A percentile compares a stretch with the other conserved stretches of the same genome.
Conservation (phyloP, 2,113 vertebrate species). For the Microtus oregoni region DNA sequence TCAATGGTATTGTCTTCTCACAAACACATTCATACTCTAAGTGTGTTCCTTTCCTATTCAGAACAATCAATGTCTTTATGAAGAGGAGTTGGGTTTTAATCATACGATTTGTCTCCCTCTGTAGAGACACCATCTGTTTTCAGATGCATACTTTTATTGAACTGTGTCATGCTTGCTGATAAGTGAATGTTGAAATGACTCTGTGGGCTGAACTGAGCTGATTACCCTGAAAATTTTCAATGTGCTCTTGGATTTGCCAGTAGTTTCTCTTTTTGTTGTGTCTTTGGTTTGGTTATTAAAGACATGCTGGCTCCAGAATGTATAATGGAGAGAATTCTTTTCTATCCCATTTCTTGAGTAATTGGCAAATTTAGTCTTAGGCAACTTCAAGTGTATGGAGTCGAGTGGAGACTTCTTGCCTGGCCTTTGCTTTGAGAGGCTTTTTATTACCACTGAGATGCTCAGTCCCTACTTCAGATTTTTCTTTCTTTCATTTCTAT, state of each 20-base stretch:
- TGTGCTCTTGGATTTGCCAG: background rate
- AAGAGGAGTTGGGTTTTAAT: background rate
- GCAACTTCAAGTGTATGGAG: background rate
- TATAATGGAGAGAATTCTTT: background rate
- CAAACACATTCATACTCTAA: too few species aligned
- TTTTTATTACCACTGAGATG: background rate
- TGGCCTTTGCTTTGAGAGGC: background rate
- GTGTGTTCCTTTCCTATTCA: background rate
- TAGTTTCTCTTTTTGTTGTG: background rate
- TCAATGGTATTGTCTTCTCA: background rate
- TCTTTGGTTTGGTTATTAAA: background rate
- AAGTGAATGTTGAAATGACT: too few species aligned
- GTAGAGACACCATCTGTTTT: background rate
- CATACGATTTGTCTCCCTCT: background rate
- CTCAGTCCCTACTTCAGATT: background rate
- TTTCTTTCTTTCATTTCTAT: background rate
- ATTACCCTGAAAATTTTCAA: background rate
- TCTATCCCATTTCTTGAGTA: background rate
- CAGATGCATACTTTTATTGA: background rate
- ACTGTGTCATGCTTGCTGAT: background rate
- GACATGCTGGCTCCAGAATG: background rate
- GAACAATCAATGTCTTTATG: background rate
- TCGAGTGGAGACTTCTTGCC: too few species aligned
- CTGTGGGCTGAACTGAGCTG: background rate
- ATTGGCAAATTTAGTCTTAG: background rate